phyloP scores from a whole-genome alignment of 2,888 invertebrate species.

The Gari tellinella region DNA sequence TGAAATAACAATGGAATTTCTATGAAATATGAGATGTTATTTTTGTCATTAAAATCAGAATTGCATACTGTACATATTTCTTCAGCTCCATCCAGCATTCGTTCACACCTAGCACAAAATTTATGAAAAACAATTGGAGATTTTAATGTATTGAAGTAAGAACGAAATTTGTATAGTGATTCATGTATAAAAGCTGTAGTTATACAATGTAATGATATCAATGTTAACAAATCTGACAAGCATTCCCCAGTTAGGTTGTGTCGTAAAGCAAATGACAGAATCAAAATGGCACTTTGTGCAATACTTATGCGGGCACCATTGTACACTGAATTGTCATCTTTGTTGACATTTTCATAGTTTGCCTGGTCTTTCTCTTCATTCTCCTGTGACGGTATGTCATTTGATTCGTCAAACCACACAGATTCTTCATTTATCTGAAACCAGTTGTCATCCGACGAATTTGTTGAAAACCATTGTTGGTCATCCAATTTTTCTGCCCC shows the following conservation, averaged over 20 bases:
- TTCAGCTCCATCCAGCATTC: background rate
- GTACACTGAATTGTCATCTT: slow-evolving; percentile 22
- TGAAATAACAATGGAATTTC: slow-evolving; percentile 44
- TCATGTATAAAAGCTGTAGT: slow-evolving; percentile 13
- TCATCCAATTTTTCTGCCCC: no score
- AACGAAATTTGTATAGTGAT: slow-evolving; percentile 31
- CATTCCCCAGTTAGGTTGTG: slow-evolving; percentile 45
- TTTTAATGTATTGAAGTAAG: slow-evolving; percentile 35
- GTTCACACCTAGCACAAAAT: slow-evolving; percentile 41
- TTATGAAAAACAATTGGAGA: slow-evolving; percentile 27
- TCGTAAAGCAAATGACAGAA: slow-evolving; percentile 36
- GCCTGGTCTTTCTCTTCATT: no score
- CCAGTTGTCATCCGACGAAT: no score
- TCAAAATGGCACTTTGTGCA: slow-evolving; percentile 34
- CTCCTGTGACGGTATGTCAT: no score
- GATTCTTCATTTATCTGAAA: no score
- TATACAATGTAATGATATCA: slow-evolving; percentile 34
- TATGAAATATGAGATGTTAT: slow-evolving; percentile 35
- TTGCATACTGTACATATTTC: slow-evolving; percentile 18
- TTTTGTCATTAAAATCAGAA: slow-evolving; percentile 9
- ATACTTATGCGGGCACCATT: slow-evolving; percentile 25
- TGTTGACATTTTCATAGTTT: no score
- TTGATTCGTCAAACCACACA: no score
- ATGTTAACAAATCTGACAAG: slow-evolving; percentile 35
- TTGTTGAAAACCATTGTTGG: no score